Evolutionary conservation across 2,113 vertebrate genomes (phyloP), one percentile per base, ranked within the genome.

Genomic region (Pseudopodoces humilis): DNA sequence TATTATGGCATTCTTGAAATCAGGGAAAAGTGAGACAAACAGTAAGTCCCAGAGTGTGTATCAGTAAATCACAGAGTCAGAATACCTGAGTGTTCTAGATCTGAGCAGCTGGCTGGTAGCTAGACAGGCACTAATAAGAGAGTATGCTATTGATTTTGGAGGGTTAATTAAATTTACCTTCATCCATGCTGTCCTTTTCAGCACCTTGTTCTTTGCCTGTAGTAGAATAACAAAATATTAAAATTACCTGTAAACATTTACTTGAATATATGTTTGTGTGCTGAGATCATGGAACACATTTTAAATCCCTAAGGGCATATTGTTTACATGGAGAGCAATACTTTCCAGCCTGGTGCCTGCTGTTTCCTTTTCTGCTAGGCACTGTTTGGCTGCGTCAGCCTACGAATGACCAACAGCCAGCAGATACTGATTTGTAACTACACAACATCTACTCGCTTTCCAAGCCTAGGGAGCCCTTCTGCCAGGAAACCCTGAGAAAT

Each of bases 101-200:
- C 24, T 79, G 37, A 69, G 35, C 49, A 79, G 49, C 49, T 87
- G 44, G n/a, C 74, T 81, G 47, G 44, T 81, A 77, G 35, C 27
- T 83, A 44, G 41, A 63, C 78, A 37, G 49, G 41, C 33, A 60
- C 24, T 83, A 67, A 28, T 10, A 67, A 70, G 30, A 77, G 28
- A 13, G 5, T 62, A 30, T 53, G 59, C 44, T 58, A 33, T 7
- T 78, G 27, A 5, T 69, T 90, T 71, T 37, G 79, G 28, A 90
- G 39, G 33, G 27, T 56, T 79, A 88, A 10, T 86, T 80, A 52
- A 65, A 86, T 90, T 96, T 97, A 98, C 98, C 97, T 82, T 74
- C 59, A 85, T 98, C 93, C 83, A 97, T 97, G 85, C 95, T 88
- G 65, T 77, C 53, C n/a, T 72, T 83, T 79, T 86, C 79, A 78